These are phyloP conservation scores for Melanargia galathea DNA, from an alignment of 2,888 invertebrate species.

Conservation along the genomic window DNA sequence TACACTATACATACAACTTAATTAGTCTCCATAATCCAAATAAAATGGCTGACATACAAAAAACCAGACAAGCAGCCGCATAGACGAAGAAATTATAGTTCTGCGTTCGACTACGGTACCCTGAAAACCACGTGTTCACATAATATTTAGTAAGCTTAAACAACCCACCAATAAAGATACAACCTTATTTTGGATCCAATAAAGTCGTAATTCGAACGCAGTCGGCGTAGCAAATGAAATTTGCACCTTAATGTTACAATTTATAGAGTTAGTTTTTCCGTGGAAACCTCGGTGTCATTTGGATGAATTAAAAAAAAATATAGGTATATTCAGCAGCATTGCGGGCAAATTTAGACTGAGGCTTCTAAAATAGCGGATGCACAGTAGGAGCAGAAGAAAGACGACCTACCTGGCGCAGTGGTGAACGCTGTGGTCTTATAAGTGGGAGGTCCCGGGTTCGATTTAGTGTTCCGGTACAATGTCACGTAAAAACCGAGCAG, in stretches of 20 bases:
- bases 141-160: conserved; percentile 30
- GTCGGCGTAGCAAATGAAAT: conserved; percentile 28
- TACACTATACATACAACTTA: too few species aligned
- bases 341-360: conserved; percentile 64
- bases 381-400: too few species aligned
- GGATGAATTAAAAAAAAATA: conserved; percentile 31
- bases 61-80: background rate
- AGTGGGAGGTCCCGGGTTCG: too few species aligned
- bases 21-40: too few species aligned
- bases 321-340: conserved; percentile 33
- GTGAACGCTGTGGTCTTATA: too few species aligned
- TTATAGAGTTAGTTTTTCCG: conserved; percentile 35
- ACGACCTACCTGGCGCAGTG: too few species aligned
- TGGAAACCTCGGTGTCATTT: conserved; percentile 30
- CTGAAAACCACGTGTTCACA: conserved; percentile 39
- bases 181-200: conserved; percentile 32
- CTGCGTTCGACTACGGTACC: background rate
- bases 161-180: conserved; percentile 41
- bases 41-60: background rate
- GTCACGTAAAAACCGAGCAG: too few species aligned
- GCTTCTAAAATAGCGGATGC: conserved; percentile 2
- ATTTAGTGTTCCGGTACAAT: too few species aligned
- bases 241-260: conserved; percentile 32
- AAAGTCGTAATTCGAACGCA: conserved; percentile 41
- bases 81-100: background rate